A percentile compares a stretch with the other conserved stretches of the same genome.
Conservation (phyloP, 2,113 vertebrate species). For the Cochlearius cochlearius region DNA sequence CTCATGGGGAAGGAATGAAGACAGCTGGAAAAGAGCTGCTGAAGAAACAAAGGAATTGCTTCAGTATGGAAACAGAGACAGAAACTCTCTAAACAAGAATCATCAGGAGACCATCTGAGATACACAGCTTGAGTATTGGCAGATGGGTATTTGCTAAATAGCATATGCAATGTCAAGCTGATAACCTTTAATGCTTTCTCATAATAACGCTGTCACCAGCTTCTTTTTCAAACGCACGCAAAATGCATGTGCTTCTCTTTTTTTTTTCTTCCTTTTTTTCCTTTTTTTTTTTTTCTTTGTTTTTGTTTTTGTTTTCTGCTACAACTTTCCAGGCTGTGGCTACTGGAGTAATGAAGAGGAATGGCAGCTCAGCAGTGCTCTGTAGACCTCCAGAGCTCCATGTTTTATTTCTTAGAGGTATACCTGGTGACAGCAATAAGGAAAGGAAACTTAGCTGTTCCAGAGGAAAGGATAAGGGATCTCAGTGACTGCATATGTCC, state of each 20-base stretch:
- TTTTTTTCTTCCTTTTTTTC: too few species aligned
- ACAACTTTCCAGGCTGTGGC: neutral
- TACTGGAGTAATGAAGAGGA: neutral
- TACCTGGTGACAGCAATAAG: neutral
- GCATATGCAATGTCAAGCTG: neutral
- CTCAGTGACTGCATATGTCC: neutral
- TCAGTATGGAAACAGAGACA: neutral
- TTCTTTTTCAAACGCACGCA: neutral
- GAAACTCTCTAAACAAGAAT: neutral
- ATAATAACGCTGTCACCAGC: neutral
- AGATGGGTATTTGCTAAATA: neutral
- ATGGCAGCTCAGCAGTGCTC: neutral
- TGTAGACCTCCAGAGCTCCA: neutral
- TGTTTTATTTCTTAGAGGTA: neutral
- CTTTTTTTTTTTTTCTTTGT: fast-evolving
- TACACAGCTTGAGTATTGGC: neutral
- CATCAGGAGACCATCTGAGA: neutral
- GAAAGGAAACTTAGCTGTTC: neutral
- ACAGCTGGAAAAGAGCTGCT: neutral
- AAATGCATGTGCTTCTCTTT: neutral
- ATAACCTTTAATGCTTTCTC: neutral
- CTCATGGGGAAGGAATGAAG: constrained; percentile 8
- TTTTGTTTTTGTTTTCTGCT: neutral
- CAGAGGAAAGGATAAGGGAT: neutral
- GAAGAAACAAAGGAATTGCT: neutral